A percentile compares a stretch with the other conserved stretches of the same genome.
Conservation (phyloP, 2,888 invertebrate species). For the Brenthis ino region DNA sequence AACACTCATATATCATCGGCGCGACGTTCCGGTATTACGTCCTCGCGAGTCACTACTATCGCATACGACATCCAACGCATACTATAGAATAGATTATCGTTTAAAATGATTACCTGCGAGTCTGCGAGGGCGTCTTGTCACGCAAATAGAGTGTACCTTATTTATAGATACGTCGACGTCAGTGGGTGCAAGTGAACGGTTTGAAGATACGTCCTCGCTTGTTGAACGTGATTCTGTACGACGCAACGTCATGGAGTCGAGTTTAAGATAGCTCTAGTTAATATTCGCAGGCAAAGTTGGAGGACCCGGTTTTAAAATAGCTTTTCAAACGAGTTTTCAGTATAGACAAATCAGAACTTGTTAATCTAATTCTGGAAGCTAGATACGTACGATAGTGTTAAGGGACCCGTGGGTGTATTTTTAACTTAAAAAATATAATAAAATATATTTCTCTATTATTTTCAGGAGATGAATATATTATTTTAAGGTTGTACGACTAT, state of each 20-base stretch:
- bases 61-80: constrained; percentile 16
- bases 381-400: background rate
- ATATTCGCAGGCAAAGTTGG: constrained; percentile 15
- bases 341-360: constrained; percentile 9
- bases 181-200: constrained; percentile 46
- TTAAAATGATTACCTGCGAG: constrained; percentile 41
- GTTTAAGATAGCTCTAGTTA: constrained; percentile 9
- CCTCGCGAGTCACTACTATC: constrained; percentile 27
- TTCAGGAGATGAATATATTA: no score
- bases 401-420: background rate
- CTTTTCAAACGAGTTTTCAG: constrained; percentile 12
- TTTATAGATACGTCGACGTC: constrained; percentile 53
- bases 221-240: constrained; percentile 22
- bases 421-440: constrained; percentile 8
- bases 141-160: constrained; percentile 52
- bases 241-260: constrained; percentile 20
- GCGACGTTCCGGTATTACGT: constrained; percentile 32
- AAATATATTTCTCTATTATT: no score
- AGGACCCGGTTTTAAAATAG: constrained; percentile 20
- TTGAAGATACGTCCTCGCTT: constrained; percentile 50
- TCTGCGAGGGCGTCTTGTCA: constrained; percentile 41
- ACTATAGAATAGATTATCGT: constrained; percentile 16
- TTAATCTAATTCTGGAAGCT: constrained; percentile 19
- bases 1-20: constrained; percentile 30
- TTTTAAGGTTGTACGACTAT: no score